Base-by-base conservation (phyloP, 2,797 vertebrate species). In the Erpetoichthys calabaricus region DNA sequence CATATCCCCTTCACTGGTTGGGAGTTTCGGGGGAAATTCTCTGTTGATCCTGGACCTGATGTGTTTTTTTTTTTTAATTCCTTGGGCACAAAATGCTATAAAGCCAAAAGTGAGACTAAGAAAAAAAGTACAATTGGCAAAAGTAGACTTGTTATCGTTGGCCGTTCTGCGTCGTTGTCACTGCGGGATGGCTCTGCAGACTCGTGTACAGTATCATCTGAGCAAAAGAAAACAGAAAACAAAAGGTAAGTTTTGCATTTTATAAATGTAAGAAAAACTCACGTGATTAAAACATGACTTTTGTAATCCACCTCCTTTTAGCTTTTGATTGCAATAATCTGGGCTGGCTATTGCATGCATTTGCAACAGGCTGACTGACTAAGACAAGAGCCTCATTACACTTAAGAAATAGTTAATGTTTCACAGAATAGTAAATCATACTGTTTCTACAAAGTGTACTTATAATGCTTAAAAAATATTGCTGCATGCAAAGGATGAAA, bases 131-230 rank as follows among this genome's bases (percentile, higher is more conserved):
- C 73, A 62, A 83, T 77, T 68, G 88, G 87, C 85, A 92, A 83
- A 67, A 91, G 87, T 62, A 68, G 72, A 70, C 84, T 83, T 63
- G 86, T 78, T 78, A 89, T 89, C 79, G 85, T 87, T 57, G 85
- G 84, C 70, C 75, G 83, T 44, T 87, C 79, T 53, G 86, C 91
- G n/a, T 79, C 83, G 5, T 90, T 92, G 58, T 96, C 91, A 3
- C 95, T 91, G 71, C 91, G 90, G 78, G 94, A 97, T 63, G 94
- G 94, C 78, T 97, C 94, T 63, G 95, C 95, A 62, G 93, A 92
- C 83, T 98, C 95, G 58, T 97, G 95, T 76, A 92, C 92, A 56
- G 92, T 97, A 73, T 98, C 95, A 74, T 98, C 95, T 98, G 80
- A 71, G 74, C 75, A 78, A 83, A 87, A 8, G 81, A 70, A 85